Evolutionary conservation across 2,888 invertebrate species (phyloP).

Genomic region (Phoronis australis): DNA sequence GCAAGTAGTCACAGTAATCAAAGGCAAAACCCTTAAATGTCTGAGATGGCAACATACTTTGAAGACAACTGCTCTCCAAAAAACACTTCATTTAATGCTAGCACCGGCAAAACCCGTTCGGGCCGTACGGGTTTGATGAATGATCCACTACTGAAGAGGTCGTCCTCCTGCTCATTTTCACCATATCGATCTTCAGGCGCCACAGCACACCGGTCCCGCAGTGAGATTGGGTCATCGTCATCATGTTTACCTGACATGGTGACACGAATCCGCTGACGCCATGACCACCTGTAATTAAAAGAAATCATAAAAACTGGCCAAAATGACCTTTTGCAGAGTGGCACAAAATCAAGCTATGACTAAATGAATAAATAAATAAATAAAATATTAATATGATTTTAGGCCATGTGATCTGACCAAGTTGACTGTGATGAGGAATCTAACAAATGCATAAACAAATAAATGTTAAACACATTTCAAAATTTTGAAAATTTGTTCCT

Average conservation of each 20-base stretch:
- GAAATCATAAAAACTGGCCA: too few species aligned
- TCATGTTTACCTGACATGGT: slow-evolving; percentile 69
- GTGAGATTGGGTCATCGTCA: slow-evolving; percentile 64
- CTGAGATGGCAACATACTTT: slow-evolving; percentile 43
- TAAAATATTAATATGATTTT: too few species aligned
- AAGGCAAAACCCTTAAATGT: slow-evolving; percentile 61
- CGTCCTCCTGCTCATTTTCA: slow-evolving; percentile 49
- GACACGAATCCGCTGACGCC: slow-evolving; percentile 82
- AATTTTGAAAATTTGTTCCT: too few species aligned
- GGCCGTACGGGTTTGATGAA: slow-evolving; percentile 10
- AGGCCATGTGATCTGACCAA: too few species aligned
- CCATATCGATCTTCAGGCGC: slow-evolving; percentile 56
- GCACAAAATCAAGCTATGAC: too few species aligned
- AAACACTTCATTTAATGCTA: slow-evolving; percentile 98
- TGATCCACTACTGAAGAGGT: slow-evolving; percentile 12
- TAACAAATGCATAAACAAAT: too few species aligned
- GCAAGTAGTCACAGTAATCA: not conserved
- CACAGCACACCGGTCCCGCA: slow-evolving; percentile 52
- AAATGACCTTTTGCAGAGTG: too few species aligned
- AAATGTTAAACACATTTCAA: too few species aligned
- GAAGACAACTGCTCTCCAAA: slow-evolving; percentile 94
- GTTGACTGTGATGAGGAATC: too few species aligned
- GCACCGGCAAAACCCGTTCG: slow-evolving; percentile 66
- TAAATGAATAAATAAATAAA: too few species aligned
- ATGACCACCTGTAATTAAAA: slow-evolving; percentile 77